Evolutionary conservation across 2,888 invertebrate species (phyloP).

Genomic region (Philhelius pedissequus): DNA sequence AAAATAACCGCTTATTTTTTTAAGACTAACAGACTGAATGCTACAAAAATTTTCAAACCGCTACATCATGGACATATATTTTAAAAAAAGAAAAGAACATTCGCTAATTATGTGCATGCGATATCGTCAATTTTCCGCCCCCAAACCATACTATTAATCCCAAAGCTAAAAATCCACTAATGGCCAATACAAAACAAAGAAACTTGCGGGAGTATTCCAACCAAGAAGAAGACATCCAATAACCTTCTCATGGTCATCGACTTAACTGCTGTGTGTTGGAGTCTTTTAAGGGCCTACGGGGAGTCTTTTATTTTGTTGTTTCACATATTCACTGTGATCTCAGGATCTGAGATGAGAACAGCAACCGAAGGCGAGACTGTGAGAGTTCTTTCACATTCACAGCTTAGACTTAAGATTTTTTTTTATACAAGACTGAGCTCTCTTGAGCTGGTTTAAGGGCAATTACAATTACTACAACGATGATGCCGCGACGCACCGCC

Average conservation of each 20-base stretch:
- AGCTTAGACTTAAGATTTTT: background rate
- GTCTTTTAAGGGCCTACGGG: constrained; percentile 7
- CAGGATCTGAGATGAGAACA: too few relatives aligned
- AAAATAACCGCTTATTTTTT: background rate
- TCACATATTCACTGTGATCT: constrained; percentile 5
- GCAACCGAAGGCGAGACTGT: constrained; percentile 43
- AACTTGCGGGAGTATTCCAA: constrained; percentile 1
- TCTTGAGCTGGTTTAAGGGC: constrained; percentile 41
- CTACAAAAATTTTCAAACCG: background rate
- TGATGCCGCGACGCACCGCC: background rate
- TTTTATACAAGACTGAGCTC: background rate
- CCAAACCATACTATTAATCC: constrained; percentile 32
- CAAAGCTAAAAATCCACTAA: constrained; percentile 6
- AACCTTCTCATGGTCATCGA: constrained; percentile 42
- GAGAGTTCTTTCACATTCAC: background rate
- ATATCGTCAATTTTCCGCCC: constrained; percentile 45
- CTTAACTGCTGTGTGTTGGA: background rate
- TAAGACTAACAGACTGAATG: background rate
- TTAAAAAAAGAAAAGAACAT: background rate
- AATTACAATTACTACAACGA: constrained; percentile 36
- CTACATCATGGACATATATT: background rate
- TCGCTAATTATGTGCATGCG: constrained; percentile 56
- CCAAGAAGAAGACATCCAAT: constrained; percentile 6
- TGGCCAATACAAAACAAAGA: constrained; percentile 9
- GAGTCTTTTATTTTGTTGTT: background rate